Evolutionary conservation across 2,797 vertebrate genomes (phyloP), one percentile per base, ranked within the genome.

Genomic region (Podargus strigoides): DNA sequence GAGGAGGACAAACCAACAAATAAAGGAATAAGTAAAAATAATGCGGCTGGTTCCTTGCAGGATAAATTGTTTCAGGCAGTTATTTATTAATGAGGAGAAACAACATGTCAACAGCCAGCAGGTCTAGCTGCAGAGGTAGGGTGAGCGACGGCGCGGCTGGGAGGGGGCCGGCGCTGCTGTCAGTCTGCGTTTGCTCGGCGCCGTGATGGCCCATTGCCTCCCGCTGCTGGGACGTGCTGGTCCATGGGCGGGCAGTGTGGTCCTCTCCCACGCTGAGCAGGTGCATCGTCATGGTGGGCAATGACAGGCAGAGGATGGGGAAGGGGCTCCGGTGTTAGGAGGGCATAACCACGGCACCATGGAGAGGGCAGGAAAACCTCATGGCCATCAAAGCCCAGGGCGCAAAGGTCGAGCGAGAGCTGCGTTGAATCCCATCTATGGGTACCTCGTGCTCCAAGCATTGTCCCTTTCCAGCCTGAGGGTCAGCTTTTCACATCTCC

Each of bases 61-160:
- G 87, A 72, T 95, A 95, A 95, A 96, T 94, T 94, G 94, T 95
- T 96, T 88, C 1, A 3, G 95, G 93, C 95, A 94, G 95, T 96
- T 95, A 88, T 92, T 95, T 97, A 96, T 96, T 96, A 96, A 95
- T 92, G 87, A 92, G 89, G 95, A 94, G 91, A 63, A 97, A 79
- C 76, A 93, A 90, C 91, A 66, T 59, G 81, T 90, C 96, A 76
- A 87, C 89, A 93, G 95, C 41, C 46, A 74, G 82, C 22, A 2
- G 59, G 60, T 74, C 93, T 88, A 9, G 68, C 94, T 96, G 94
- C 62, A 90, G 64, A 86, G 87, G 76, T 69, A 50, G 59, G 36
- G 85, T 37, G 80, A 36, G 83, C 14, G 2, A 30, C 85, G 88
- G 87, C 17, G 1, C 42, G 27, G 94, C 87, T 77, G 87, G 56